Conservation (phyloP, 2,113 vertebrate genomes). For the Tenrec ecaudatus region DNA sequence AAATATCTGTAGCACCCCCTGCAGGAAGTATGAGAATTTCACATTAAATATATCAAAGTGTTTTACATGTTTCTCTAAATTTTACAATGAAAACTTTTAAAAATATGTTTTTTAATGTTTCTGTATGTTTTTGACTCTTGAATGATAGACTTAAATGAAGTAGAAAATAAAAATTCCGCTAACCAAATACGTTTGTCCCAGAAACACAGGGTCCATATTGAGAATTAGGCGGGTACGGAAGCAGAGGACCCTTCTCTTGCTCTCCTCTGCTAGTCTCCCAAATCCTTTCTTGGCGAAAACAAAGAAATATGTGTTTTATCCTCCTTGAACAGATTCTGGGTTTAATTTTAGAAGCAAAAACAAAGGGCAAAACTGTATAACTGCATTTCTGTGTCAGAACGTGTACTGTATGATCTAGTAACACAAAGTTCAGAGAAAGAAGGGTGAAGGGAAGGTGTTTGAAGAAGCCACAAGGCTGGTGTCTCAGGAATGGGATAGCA, state of each 20-base stretch:
- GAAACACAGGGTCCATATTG: too few species aligned
- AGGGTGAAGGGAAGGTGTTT: not conserved
- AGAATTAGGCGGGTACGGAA: too few species aligned
- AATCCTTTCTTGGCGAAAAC: not conserved
- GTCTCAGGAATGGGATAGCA: not conserved
- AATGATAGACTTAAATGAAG: not conserved
- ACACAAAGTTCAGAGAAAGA: not conserved
- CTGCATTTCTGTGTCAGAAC: not conserved
- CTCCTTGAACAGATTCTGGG: not conserved
- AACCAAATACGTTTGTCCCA: too few species aligned
- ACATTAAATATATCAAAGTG: not conserved
- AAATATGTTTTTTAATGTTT: too few species aligned
- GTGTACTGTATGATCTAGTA: not conserved
- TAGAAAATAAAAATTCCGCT: too few species aligned
- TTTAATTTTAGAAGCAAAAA: constrained; percentile 17
- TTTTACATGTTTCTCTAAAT: not conserved
- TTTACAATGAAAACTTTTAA: not conserved
- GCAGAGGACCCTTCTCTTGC: too few species aligned
- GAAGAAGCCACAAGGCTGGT: not conserved
- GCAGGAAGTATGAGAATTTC: constrained; percentile 64
- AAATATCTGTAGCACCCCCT: constrained; percentile 73
- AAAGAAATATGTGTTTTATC: not conserved
- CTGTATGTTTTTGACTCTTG: not conserved
- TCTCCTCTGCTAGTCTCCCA: not conserved
- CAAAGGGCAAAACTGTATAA: not conserved